A percentile compares a stretch with the other conserved stretches of the same genome.
Evolutionary conservation across 2,797 vertebrate species (phyloP).

Genomic region (Periophthalmus magnuspinnatus): DNA sequence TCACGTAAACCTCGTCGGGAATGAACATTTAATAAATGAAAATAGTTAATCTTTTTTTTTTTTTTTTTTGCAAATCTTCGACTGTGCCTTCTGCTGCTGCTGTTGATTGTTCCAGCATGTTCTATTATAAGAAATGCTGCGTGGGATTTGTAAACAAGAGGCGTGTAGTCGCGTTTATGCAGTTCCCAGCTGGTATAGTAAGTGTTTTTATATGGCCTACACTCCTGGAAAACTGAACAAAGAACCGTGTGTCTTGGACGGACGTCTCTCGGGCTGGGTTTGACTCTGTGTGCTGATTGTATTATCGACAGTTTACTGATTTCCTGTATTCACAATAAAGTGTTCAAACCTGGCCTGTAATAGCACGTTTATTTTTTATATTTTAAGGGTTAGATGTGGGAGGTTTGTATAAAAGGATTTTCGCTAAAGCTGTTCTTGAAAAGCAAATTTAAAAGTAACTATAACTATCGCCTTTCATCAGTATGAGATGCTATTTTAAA

Average conservation of each 20-base stretch:
- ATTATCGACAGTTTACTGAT: constrained; percentile 68
- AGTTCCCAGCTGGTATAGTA: constrained; percentile 14
- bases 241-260: constrained; percentile 23
- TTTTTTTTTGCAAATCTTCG: constrained; percentile 31
- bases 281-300: constrained; percentile 59
- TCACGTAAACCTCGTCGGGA: constrained; percentile 10
- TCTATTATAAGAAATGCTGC: constrained; percentile 10
- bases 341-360: constrained; percentile 62
- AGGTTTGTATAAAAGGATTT: too few relatives aligned
- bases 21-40: constrained; percentile 25
- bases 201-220: constrained; percentile 19
- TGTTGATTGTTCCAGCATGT: too few relatives aligned
- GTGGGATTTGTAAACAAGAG: constrained; percentile 33
- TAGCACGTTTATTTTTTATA: neutral
- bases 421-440: too few relatives aligned
- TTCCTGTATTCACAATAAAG: constrained; percentile 78
- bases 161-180: constrained; percentile 6
- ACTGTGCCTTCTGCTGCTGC: constrained; percentile 32
- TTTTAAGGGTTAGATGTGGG: neutral
- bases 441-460: too few relatives aligned
- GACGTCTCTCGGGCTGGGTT: constrained; percentile 44
- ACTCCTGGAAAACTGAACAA: constrained; percentile 42
- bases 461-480: too few relatives aligned
- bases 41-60: constrained; percentile 38
- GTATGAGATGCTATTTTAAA: too few relatives aligned